Conservation (phyloP, 2,113 vertebrate genomes). For the Tylochromis polylepis region DNA sequence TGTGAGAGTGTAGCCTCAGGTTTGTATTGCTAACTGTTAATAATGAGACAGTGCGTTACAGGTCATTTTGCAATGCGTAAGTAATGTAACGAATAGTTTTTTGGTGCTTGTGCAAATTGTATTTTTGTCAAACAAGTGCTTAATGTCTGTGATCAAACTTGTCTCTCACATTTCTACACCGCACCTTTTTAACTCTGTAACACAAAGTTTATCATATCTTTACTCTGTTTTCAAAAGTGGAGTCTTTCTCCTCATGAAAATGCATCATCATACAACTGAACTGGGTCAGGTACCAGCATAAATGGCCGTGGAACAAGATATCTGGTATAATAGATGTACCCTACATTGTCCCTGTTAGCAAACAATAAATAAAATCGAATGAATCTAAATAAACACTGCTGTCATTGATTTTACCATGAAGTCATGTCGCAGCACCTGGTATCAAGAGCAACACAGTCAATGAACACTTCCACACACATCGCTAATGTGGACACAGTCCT, state of each 20-base stretch:
- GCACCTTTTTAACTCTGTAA: background rate
- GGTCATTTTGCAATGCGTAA: background rate
- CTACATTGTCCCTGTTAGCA: background rate
- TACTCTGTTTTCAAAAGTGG: background rate
- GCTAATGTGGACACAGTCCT: background rate
- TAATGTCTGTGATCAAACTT: background rate
- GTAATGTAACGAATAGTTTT: background rate
- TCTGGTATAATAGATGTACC: background rate
- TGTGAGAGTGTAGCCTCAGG: background rate
- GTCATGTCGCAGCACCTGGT: background rate
- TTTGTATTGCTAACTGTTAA: background rate
- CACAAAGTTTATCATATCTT: background rate
- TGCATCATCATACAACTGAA: background rate
- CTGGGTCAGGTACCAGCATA: background rate
- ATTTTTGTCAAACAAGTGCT: too few relatives aligned
- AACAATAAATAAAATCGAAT: background rate
- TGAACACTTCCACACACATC: background rate
- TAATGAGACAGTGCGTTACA: background rate
- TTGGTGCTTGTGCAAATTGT: background rate
- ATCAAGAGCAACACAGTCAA: background rate
- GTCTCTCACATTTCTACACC: background rate
- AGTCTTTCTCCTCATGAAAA: background rate
- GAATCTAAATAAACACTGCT: background rate
- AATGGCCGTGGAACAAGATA: background rate
- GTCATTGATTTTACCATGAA: background rate